Evolutionary conservation across 2,888 invertebrate genomes (phyloP).

Genomic region (Salticus scenicus): DNA sequence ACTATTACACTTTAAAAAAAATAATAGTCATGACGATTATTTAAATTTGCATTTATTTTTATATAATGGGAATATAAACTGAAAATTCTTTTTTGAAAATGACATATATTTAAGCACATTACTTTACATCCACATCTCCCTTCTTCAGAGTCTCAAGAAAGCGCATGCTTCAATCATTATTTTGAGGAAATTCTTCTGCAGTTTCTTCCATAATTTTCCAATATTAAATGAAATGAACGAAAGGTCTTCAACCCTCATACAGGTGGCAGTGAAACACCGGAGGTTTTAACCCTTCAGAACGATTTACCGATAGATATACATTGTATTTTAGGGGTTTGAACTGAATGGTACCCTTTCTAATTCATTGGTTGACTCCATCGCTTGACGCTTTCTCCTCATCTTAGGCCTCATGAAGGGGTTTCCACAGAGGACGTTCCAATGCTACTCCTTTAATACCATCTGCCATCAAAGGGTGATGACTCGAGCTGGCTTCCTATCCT

Average conservation of each 20-base stretch:
- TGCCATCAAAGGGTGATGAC: conserved; percentile 35
- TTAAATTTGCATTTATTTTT: too few species aligned
- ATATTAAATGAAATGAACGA: background rate
- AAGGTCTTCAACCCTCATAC: conserved; percentile 39
- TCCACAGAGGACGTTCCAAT: conserved; percentile 57
- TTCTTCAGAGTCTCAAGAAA: too few species aligned
- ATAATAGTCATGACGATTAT: too few species aligned
- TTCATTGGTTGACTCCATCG: conserved; percentile 8
- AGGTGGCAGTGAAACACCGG: conserved; percentile 10
- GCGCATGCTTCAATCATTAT: too few species aligned
- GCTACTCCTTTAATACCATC: conserved; percentile 47
- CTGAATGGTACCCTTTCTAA: conserved; percentile 17
- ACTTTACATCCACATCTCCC: too few species aligned
- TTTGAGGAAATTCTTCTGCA: background rate
- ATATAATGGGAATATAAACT: too few species aligned
- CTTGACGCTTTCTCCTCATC: conserved; percentile 18
- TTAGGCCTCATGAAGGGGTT: conserved; percentile 28
- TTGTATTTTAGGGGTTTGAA: background rate
- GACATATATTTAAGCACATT: too few species aligned
- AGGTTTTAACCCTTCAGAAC: conserved; percentile 19
- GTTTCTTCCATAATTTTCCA: background rate
- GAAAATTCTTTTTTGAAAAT: too few species aligned
- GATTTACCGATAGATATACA: conserved; percentile 10
- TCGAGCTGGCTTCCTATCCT: conserved; percentile 40
- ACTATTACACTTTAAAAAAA: too few species aligned